Evolutionary conservation across 2,113 vertebrate species (phyloP), one percentile per base, ranked within the genome.

Genomic region (Lasiurus borealis): DNA sequence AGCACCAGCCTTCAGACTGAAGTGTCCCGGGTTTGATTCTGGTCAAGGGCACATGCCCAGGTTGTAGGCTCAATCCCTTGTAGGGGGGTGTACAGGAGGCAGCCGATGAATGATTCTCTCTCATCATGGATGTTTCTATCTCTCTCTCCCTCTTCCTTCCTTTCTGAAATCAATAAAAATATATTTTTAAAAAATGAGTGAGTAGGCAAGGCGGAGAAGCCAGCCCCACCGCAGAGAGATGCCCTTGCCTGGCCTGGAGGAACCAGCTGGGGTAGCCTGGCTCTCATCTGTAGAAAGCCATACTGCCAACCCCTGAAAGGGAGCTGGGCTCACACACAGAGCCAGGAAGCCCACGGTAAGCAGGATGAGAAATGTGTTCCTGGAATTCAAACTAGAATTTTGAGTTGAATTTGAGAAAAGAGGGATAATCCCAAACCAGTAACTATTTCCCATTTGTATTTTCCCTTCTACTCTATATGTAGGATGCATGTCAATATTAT

Each of bases 301-400:
- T 11, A 7, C n/a, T 40, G 8, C 59, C 34, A 14, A 4, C 50
- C 27, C 46, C 62, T 40, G 31, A 6, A 31, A 69, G 8, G 25
- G 64, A 83, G 36, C 15, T 1, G 1, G 16, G 34, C 12, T 44
- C 34, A 48, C 36, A 19, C 23, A 82, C 40, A 25, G n/a, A n/a
- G 13, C 9, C n/a, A 73, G 59, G 57, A 62, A 8, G 23, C 18
- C 12, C 13, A 34, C 8, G 48, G 52, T 29, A 59, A 54, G 66
- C 8, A 83, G 40, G 64, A 46, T 46, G 44, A 71, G 66, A 40
- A 29, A 23, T 62, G 10, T 36, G 18, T 64, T 83, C 46, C 34
- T 34, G 62, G 94, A 90, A 85, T 44, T 6, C 8, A 85, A 31
- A 23, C 23, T 90, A 62, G 68, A 88, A 94, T 78, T 72, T 54